Base-by-base conservation (phyloP, 2,797 vertebrate species). In the Scomberomorus guttatus region DNA sequence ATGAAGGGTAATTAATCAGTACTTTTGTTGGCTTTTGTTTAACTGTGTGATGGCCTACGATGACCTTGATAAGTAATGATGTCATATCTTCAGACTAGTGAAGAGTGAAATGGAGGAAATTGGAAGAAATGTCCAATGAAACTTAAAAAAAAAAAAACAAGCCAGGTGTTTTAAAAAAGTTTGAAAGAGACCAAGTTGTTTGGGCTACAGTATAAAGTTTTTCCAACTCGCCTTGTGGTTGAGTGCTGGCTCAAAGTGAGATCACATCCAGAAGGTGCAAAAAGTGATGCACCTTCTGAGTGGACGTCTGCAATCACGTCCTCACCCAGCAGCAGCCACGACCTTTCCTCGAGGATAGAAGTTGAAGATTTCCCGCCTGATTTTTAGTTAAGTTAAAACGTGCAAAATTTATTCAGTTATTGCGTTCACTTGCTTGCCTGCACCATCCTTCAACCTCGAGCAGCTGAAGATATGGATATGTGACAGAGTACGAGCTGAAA, bases 21-120 rank as follows among this genome's bases (percentile, higher is more conserved):
- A 7, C 42, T 75, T 61, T 44, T 61, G 22, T 63, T 46, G 59
- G 63, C 68, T 76, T 67, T 37, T 27, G 69, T 57, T 76, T 29
- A 48, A 34, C 25, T 2, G n/a, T 14, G 39, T 46, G 15, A 6
- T 4, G 39, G 56, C 10, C 17, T 22, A 1, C 56, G 2, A 12
- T 27, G 15, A 60, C 25, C n/a, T n/a, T 2, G 46, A 50, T 50
- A 6, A 61, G 63, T 2, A 1, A 54, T 61, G 44, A 27, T 32
- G 17, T 29, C 22, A 29, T 27, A 4, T 17, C 5, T 52, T 44
- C 2, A 17, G 22, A 20, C n/a, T 9, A 0, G 48, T 18, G 50
- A 24, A 14, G 20, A 32, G 34, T 22, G 39, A 13, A 7, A 37
- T 24, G 24, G 9, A 32, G 9, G 39, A 51, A 5, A 60, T 50